These are phyloP conservation scores for Gnatocerus cornutus DNA, from an alignment of 2,888 invertebrate genomes.

Conservation along the genomic window DNA sequence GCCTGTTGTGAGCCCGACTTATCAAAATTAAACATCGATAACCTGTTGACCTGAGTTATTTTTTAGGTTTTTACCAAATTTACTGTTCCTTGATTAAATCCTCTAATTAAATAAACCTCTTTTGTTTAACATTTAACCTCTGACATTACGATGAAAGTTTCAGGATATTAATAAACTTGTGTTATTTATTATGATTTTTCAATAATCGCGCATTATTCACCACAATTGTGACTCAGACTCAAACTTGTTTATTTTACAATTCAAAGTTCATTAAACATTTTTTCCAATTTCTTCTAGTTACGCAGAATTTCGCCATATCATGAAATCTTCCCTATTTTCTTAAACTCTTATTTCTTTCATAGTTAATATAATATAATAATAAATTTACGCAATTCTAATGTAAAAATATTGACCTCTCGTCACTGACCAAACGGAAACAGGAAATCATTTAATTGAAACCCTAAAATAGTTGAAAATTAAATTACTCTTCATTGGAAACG, in stretches of 20 bases:
- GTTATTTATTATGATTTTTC: constrained; percentile 22
- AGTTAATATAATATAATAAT: no score
- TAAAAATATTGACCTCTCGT: no score
- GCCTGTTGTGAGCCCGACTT: no score
- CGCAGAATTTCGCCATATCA: background rate
- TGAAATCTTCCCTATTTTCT: background rate
- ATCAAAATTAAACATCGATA: no score
- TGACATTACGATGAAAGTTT: constrained; percentile 21
- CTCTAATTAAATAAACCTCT: constrained; percentile 14
- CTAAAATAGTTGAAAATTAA: constrained; percentile 16
- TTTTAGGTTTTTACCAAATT: background rate
- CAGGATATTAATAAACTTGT: constrained; percentile 17
- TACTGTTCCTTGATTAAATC: constrained; percentile 1
- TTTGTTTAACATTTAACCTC: constrained; percentile 39
- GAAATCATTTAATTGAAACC: constrained; percentile 23
- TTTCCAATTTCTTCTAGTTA: background rate
- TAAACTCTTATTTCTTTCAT: background rate
- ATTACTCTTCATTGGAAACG: constrained; percentile 18
- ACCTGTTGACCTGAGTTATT: constrained; percentile 22
- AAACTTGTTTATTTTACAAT: background rate
- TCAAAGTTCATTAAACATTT: background rate
- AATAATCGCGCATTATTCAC: constrained; percentile 17
- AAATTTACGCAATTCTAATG: no score
- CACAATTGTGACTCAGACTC: background rate
- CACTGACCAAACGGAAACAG: constrained; percentile 15